phyloP scores from a whole-genome alignment of 2,888 invertebrate species.

The Stenolophus ochropezus region DNA sequence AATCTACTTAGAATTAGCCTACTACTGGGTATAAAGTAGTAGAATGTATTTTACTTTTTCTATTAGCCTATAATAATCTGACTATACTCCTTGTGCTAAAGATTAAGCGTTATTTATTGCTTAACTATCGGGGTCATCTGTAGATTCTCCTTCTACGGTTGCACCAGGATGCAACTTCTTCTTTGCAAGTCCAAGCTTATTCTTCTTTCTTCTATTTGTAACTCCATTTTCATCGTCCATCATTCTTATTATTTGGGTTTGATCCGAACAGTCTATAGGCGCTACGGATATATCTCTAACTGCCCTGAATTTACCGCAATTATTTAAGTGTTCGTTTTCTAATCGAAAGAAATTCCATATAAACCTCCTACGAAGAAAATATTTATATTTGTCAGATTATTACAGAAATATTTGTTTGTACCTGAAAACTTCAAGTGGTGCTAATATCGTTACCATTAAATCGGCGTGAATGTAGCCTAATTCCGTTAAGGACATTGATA shows the following conservation, averaged over 20 bases:
- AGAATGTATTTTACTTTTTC: background rate
- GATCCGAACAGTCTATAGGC: constrained; percentile 94
- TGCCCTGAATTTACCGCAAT: constrained; percentile 98
- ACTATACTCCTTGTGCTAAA: background rate
- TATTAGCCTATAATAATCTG: background rate
- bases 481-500: constrained; percentile 90
- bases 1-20: no score
- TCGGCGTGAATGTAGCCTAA: constrained; percentile 84
- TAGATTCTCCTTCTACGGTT: constrained; percentile 71
- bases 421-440: constrained; percentile 93
- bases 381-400: background rate
- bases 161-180: constrained; percentile 68
- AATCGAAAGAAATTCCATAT: constrained; percentile 99
- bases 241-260: constrained; percentile 91
- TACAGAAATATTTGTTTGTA: constrained; percentile 69
- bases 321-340: constrained; percentile 99
- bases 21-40: no score
- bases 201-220: constrained; percentile 79
- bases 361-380: constrained; percentile 83
- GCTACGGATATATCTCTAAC: constrained; percentile 98
- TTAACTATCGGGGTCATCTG: constrained; percentile 71
- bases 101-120: constrained; percentile 28
- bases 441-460: constrained; percentile 87
- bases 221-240: constrained; percentile 97
- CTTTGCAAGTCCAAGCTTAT: constrained; percentile 71